Evolutionary conservation across 2,888 invertebrate species (phyloP).

Genomic region (Heliconius sara): DNA sequence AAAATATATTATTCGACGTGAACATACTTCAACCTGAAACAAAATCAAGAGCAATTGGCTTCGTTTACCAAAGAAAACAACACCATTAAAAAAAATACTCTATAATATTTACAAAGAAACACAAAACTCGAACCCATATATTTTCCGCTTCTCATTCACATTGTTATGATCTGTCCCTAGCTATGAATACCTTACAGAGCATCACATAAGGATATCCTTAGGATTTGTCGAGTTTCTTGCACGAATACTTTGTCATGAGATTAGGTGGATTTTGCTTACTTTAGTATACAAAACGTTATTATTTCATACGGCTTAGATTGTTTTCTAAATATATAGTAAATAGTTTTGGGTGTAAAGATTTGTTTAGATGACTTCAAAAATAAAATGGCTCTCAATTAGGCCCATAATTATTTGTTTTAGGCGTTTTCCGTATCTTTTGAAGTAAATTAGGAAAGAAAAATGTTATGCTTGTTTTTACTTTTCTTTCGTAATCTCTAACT

Average conservation of each 20-base stretch:
- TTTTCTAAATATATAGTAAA: not conserved
- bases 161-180: constrained; percentile 29
- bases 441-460: too few species aligned
- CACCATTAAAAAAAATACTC: not conserved
- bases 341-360: not conserved
- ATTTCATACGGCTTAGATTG: constrained; percentile 1
- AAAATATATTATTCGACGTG: too few species aligned
- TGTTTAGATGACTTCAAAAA: too few species aligned
- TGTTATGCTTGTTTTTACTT: too few species aligned
- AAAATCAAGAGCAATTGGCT: not conserved
- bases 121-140: not conserved
- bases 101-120: not conserved
- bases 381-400: too few species aligned
- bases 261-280: constrained; percentile 29
- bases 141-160: constrained; percentile 26
- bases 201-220: constrained; percentile 18
- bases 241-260: constrained; percentile 35
- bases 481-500: too few species aligned
- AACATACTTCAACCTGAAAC: not conserved
- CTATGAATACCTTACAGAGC: constrained; percentile 31
- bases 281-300: constrained; percentile 30
- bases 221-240: constrained; percentile 31
- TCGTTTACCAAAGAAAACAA: not conserved
- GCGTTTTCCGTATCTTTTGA: too few species aligned
- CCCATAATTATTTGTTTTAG: too few species aligned